Evolutionary conservation across 2,888 invertebrate species (phyloP), one percentile per base, ranked within the genome.

Genomic region (Mongoloraphidia duomilia): DNA sequence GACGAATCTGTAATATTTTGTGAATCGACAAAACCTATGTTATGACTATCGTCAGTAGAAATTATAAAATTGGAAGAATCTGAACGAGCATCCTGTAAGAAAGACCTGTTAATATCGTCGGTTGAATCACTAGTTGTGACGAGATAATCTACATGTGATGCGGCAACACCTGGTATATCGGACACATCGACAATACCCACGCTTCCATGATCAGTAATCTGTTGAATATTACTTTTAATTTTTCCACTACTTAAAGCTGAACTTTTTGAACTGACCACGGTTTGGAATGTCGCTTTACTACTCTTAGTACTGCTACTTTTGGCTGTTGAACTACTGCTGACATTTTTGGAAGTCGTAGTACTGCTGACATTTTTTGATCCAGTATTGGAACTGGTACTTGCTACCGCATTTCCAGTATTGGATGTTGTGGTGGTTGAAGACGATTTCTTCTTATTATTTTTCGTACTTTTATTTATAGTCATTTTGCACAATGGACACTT

Each of bases 241-340:
- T 68, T 67, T 14, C 66, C 65, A 34, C 59, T 56, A 10, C 65
- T 65, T 17, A 63, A 62, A 2, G 68, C 66, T 41, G 67, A 53
- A 40, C 58, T 55, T 57, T 67, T 66, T 2, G 66, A 65, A 10
- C 66, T 67, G 9, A 62, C 17, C n/a, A 43, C 44, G 9, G 37
- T 12, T 38, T 26, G 26, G 26, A 26, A 26, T 26, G 26, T 26
- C 6, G 26, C 26, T 26, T 26, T 26, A 26, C 14, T 17, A 36
- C 39, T 36, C 11, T 37, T 42, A n/a, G 26, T 42, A 39, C 11
- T 39, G 39, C 39, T 14, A 39, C 39, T 39, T 39, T 39, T 39
- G 2, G 12, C 12, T 13, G 14, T 11, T 12, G 39, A 11, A 39
- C 39, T 39, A 8, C 14, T 39, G 14, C 8, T 14, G 9, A 39